These are phyloP conservation scores for Lindbergichthys nudifrons DNA, from an alignment of 2,797 vertebrate genomes.

Conservation along the genomic window DNA sequence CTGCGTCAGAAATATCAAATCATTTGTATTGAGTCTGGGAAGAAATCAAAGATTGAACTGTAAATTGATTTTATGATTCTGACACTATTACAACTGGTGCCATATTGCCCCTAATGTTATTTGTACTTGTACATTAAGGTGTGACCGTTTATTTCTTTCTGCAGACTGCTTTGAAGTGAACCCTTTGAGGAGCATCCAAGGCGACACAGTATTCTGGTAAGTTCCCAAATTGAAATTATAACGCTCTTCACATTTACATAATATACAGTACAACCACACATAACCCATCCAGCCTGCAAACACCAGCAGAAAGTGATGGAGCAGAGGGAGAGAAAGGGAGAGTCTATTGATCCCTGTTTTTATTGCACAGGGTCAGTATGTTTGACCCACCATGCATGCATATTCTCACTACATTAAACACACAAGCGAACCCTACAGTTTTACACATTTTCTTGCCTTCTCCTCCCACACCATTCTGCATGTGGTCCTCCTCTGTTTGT, in stretches of 20 bases:
- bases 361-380: conserved; percentile 30
- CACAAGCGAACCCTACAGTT: conserved; percentile 28
- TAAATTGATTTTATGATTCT: conserved; percentile 72
- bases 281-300: conserved; percentile 23
- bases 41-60: conserved; percentile 65
- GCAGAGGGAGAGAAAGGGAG: conserved; percentile 13
- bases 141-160: conserved; percentile 74
- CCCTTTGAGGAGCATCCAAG: conserved; percentile 64
- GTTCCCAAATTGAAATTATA: conserved; percentile 72
- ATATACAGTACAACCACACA: conserved; percentile 47
- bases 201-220: conserved; percentile 70
- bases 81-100: conserved; percentile 62
- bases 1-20: conserved; percentile 57
- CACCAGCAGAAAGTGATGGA: conserved; percentile 24
- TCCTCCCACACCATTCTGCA: conserved; percentile 11
- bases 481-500: conserved; percentile 31
- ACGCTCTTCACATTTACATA: conserved; percentile 64
- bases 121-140: conserved; percentile 69
- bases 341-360: conserved; percentile 33
- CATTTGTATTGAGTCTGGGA: conserved; percentile 60
- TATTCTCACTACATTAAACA: conserved; percentile 25
- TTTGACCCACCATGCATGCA: conserved; percentile 33
- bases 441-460: conserved; percentile 7
- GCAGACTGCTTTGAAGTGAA: conserved; percentile 78
- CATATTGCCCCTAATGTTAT: conserved; percentile 52